Base-by-base conservation (phyloP, 2,888 invertebrate genomes). In the Caenorhabditis sp. region DNA sequence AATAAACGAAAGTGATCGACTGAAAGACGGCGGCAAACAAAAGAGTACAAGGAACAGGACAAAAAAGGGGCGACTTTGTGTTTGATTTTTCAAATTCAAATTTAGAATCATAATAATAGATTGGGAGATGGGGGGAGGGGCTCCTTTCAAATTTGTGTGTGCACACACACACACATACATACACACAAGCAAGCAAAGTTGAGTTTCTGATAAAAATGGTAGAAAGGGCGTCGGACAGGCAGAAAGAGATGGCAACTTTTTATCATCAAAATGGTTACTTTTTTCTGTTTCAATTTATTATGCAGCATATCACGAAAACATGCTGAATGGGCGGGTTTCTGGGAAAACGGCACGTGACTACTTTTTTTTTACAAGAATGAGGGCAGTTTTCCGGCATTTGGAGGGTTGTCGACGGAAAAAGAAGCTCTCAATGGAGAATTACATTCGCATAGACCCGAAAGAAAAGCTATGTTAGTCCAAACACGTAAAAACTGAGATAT, bases 191-290 rank as follows among this genome's bases (percentile, higher is more conserved):
- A 31, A 31, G 31, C 31, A 31, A 31, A 31, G 31, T 31, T 31
- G 31, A 31, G 31, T 4, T 43, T 43, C 43, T 43, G 43, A 43
- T 43, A 43, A 43, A 43, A 43, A 43, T 43, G 7, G 17, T 10
- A 43, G 43, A 43, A 43, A 43, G 43, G 43, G 43, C 43, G 43
- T 43, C 43, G 43, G 17, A 17, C 43, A 43, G 43, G 43, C 43
- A 43, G 14, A 43, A 14, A 17, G 17, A 17, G 43, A 43, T 43
- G 43, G 43, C 43, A 43, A 43, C 43, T 43, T 43, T n/a, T 43
- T 43, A 43, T 70, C 62, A 50, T 53, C 62, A 52, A 26, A 26
- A 36, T 27, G 36, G 23, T 57, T 70, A 65, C 62, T 62, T 61
- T 25, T 70, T 54, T 21, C 62, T 38, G 38, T 31, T 63, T 20